phyloP scores from a whole-genome alignment of 2,113 vertebrate genomes.

The Misgurnus anguillicaudatus region DNA sequence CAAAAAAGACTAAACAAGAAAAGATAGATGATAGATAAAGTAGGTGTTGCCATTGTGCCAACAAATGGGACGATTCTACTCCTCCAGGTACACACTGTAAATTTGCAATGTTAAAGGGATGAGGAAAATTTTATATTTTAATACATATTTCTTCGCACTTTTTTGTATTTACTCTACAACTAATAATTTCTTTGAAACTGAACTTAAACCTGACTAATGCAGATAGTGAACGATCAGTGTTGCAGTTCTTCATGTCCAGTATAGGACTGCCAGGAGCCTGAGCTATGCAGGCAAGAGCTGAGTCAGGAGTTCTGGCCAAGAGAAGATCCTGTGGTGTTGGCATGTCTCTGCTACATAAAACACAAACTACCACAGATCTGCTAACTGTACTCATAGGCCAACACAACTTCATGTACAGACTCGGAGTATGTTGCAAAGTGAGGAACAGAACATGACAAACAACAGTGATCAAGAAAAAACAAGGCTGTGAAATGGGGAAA shows the following conservation, averaged over 20 bases:
- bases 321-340: constrained; percentile 67
- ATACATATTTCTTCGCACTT: too few species aligned
- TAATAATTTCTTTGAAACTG: neutral
- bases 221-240: neutral
- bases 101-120: too few species aligned
- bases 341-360: constrained; percentile 61
- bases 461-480: neutral
- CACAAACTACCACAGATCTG: constrained; percentile 43
- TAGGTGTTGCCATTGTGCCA: too few species aligned
- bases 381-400: constrained; percentile 26
- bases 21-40: too few species aligned
- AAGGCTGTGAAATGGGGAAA: neutral
- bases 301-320: constrained; percentile 69
- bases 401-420: constrained; percentile 25
- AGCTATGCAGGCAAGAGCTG: constrained; percentile 67
- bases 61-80: neutral
- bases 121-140: too few species aligned
- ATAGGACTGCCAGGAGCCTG: constrained; percentile 65
- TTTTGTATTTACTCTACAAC: too few species aligned
- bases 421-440: constrained; percentile 32
- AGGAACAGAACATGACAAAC: constrained; percentile 14
- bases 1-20: too few species aligned
- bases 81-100: too few species aligned
- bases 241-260: neutral
- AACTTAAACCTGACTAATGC: neutral